Conservation (phyloP, 2,113 vertebrate species). For the Amblyopsis rosae region DNA sequence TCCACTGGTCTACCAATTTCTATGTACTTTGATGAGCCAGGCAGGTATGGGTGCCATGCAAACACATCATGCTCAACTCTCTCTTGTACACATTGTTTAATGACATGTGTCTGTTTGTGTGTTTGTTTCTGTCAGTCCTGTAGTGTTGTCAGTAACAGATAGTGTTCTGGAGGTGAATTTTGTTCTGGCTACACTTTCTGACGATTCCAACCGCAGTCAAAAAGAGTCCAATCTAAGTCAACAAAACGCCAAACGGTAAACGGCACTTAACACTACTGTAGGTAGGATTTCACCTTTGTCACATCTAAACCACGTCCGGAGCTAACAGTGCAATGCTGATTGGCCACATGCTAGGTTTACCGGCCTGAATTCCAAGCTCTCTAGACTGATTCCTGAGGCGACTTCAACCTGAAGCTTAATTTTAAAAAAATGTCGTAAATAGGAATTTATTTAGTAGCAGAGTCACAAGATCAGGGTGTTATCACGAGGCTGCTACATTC, state of each 20-base stretch:
- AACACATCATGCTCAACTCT: neutral
- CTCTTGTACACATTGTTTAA: neutral
- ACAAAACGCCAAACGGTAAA: constrained; percentile 60
- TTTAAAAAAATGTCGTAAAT: too few relatives aligned
- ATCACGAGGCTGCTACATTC: too few relatives aligned
- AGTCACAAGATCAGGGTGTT: too few relatives aligned
- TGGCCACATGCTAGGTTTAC: too few relatives aligned
- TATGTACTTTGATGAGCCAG: constrained; percentile 83
- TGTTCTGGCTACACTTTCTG: constrained; percentile 88
- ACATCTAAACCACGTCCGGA: too few relatives aligned
- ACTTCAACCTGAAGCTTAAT: too few relatives aligned
- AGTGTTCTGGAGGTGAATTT: constrained; percentile 86
- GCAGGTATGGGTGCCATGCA: constrained; percentile 74
- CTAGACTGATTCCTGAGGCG: too few relatives aligned
- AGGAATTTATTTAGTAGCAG: too few relatives aligned
- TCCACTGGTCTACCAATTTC: constrained; percentile 84
- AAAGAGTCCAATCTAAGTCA: constrained; percentile 43
- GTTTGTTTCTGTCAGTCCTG: constrained; percentile 77
- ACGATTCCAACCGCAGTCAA: constrained; percentile 59
- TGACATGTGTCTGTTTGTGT: constrained; percentile 16
- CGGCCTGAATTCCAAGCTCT: too few relatives aligned
- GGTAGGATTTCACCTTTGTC: too few relatives aligned
- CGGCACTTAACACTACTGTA: neutral
- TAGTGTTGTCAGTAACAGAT: constrained; percentile 83
- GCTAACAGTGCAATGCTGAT: too few relatives aligned